A percentile compares a stretch with the other conserved stretches of the same genome.
These are phyloP conservation scores for Wasmannia auropunctata DNA, from an alignment of 1,140 invertebrate species.

Conservation along the genomic window DNA sequence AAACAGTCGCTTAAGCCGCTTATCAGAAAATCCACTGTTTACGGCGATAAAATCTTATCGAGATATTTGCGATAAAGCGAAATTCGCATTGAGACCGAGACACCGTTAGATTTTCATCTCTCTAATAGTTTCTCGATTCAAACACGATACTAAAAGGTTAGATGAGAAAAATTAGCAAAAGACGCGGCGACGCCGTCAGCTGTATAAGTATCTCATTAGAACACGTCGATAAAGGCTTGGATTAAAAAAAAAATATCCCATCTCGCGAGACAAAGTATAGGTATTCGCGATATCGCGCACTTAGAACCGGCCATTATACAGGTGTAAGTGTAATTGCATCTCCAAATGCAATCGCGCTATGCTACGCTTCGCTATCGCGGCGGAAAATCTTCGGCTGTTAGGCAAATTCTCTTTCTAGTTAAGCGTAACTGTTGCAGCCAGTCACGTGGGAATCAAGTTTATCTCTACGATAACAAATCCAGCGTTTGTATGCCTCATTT, in stretches of 20 bases:
- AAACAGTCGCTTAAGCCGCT: not conserved
- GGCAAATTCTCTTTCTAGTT: slow-evolving; percentile 23
- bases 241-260: slow-evolving; percentile 38
- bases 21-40: not conserved
- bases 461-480: not conserved
- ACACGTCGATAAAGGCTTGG: not conserved
- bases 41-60: not conserved
- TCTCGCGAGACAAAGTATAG: slow-evolving; percentile 11
- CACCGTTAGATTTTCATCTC: not conserved
- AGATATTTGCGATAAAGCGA: not conserved
- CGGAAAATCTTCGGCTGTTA: not conserved
- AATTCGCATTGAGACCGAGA: not conserved
- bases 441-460: not conserved
- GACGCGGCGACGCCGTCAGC: not conserved
- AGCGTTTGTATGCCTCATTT: not conserved
- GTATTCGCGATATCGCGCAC: slow-evolving; percentile 12
- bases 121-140: not conserved
- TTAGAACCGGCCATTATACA: not conserved
- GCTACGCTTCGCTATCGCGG: slow-evolving; percentile 15
- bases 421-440: not conserved
- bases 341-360: slow-evolving; percentile 13
- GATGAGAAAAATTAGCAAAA: not conserved
- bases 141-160: not conserved
- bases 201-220: slow-evolving; percentile 14
- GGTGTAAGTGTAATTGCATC: slow-evolving; percentile 22